These are phyloP conservation scores for Ophion obscuratus DNA, from an alignment of 2,888 invertebrate genomes.

Conservation along the genomic window DNA sequence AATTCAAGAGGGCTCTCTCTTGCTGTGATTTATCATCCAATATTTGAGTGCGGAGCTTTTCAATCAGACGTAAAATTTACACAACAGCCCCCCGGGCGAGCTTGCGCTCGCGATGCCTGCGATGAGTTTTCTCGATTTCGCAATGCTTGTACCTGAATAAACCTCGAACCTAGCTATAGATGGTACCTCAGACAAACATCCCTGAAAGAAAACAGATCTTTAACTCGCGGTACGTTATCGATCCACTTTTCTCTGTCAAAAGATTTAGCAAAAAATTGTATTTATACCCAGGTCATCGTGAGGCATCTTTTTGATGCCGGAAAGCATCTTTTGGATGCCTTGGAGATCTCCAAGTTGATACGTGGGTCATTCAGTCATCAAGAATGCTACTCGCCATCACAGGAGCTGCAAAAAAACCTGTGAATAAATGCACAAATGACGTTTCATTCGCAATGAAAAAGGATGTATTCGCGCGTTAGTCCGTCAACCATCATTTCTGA, in stretches of 20 bases:
- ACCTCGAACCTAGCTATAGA: constrained; percentile 70
- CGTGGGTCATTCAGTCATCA: neutral
- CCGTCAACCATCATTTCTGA: no score
- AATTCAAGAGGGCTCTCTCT: constrained; percentile 59
- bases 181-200: constrained; percentile 80
- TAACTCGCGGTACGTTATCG: neutral
- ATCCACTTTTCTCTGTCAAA: constrained; percentile 31
- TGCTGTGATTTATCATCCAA: constrained; percentile 81
- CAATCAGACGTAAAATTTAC: constrained; percentile 82
- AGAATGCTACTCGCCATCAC: neutral
- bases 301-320: neutral
- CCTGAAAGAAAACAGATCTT: constrained; percentile 53
- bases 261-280: constrained; percentile 56
- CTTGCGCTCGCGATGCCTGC: constrained; percentile 33
- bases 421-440: neutral
- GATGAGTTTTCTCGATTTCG: constrained; percentile 57
- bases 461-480: no score
- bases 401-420: neutral
- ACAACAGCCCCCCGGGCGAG: constrained; percentile 80
- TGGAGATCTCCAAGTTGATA: neutral
- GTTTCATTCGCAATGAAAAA: neutral
- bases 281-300: constrained; percentile 12
- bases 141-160: constrained; percentile 42
- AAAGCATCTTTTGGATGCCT: neutral
- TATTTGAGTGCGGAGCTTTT: constrained; percentile 83